phyloP scores from a whole-genome alignment of 2,797 vertebrate species.

The Philypnodon macrostomus region DNA sequence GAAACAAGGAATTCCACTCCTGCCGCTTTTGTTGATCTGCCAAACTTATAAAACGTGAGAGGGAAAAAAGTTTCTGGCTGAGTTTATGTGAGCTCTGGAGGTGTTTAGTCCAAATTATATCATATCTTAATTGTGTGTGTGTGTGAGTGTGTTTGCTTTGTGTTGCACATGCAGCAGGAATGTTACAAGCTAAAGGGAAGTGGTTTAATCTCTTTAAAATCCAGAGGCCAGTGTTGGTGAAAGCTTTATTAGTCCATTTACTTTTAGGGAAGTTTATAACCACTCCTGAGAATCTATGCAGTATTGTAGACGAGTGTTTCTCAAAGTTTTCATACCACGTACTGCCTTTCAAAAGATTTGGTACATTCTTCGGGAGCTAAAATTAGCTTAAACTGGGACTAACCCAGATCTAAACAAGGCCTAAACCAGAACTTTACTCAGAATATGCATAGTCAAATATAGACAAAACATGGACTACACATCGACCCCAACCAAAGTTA shows the following conservation, averaged over 20 bases:
- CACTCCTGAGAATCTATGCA: constrained; percentile 8
- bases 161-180: constrained; percentile 38
- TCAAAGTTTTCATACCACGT: too few species aligned
- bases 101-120: constrained; percentile 49
- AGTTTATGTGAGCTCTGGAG: constrained; percentile 46
- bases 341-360: too few species aligned
- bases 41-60: constrained; percentile 39
- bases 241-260: constrained; percentile 28
- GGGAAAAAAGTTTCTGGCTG: constrained; percentile 29
- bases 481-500: too few species aligned
- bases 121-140: constrained; percentile 37
- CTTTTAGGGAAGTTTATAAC: constrained; percentile 18
- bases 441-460: too few species aligned
- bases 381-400: too few species aligned
- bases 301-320: too few species aligned
- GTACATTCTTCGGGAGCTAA: background rate
- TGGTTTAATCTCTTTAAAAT: constrained; percentile 50
- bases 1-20: constrained; percentile 51
- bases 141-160: constrained; percentile 18
- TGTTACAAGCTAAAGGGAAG: constrained; percentile 48
- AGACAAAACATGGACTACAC: too few species aligned
- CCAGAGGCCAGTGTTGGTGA: constrained; percentile 31
- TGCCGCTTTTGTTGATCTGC: constrained; percentile 51
- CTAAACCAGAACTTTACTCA: too few species aligned
- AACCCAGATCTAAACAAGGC: too few species aligned